Evolutionary conservation across 2,888 invertebrate genomes (phyloP).

Genomic region (Cephus nigrinus): DNA sequence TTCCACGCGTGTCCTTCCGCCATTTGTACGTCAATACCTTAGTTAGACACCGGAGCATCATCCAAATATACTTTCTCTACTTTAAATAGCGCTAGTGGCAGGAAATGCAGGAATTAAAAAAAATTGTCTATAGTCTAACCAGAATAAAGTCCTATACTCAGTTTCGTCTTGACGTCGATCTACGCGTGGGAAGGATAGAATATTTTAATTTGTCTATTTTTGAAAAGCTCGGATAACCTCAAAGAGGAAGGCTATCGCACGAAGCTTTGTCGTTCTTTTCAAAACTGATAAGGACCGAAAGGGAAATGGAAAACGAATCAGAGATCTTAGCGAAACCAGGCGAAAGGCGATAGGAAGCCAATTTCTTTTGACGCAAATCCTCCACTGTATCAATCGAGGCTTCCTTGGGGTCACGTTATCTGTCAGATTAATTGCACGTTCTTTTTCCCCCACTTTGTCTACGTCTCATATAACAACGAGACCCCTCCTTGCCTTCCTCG

Average conservation of each 20-base stretch:
- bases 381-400: constrained; percentile 40
- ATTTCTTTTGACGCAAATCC: constrained; percentile 54
- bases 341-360: constrained; percentile 53
- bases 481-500: neutral
- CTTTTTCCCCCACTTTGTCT: neutral
- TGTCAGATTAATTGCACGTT: constrained; percentile 54
- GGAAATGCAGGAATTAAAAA: neutral
- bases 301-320: neutral
- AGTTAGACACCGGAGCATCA: neutral
- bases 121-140: neutral
- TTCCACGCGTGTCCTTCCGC: neutral
- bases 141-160: neutral
- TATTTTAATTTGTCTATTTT: neutral
- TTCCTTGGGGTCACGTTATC: constrained; percentile 53
- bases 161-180: neutral
- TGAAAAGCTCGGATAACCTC: neutral
- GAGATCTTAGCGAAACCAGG: constrained; percentile 25
- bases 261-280: neutral
- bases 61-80: neutral
- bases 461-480: neutral
- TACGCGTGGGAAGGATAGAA: neutral
- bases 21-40: neutral
- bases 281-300: neutral
- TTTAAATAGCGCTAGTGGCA: neutral
- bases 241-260: neutral